Percentiles rank a stretch among this genome's conserved stretches.
phyloP scores from a whole-genome alignment of 2,113 vertebrate genomes.

The Silurus glanis region DNA sequence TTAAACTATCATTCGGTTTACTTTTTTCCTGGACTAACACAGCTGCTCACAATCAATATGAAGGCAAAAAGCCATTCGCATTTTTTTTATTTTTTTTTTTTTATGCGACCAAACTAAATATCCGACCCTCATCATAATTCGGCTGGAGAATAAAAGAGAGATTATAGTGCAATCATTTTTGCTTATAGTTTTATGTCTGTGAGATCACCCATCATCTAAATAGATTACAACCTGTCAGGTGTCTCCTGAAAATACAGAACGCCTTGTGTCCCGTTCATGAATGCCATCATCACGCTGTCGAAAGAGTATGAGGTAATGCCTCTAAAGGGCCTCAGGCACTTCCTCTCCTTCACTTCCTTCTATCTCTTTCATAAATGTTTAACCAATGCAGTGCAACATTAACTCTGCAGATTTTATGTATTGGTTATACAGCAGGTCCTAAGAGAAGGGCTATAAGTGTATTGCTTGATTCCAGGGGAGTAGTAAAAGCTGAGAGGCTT shows the following conservation, averaged over 20 bases:
- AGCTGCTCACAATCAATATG: not conserved
- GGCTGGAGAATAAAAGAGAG: not conserved
- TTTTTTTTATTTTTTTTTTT: not conserved
- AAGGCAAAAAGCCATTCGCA: not conserved
- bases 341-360: conserved; percentile 23
- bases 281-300: conserved; percentile 31
- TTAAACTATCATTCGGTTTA: not conserved
- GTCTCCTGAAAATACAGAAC: conserved; percentile 28
- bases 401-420: conserved; percentile 28
- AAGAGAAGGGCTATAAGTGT: conserved; percentile 18
- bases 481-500: conserved; percentile 29
- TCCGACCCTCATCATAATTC: not conserved
- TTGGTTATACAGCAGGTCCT: conserved; percentile 24
- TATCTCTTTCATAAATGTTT: conserved; percentile 41
- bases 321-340: conserved; percentile 1
- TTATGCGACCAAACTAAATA: not conserved
- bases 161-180: not conserved
- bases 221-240: conserved; percentile 39
- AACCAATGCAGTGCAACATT: conserved; percentile 8
- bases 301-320: conserved; percentile 47
- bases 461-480: conserved; percentile 20
- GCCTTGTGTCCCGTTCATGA: conserved; percentile 24
- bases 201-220: conserved; percentile 13
- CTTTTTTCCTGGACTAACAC: not conserved
- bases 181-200: conserved; percentile 9